These are phyloP conservation scores for Sepiola atlantica DNA, from an alignment of 2,888 invertebrate genomes.

Conservation along the genomic window DNA sequence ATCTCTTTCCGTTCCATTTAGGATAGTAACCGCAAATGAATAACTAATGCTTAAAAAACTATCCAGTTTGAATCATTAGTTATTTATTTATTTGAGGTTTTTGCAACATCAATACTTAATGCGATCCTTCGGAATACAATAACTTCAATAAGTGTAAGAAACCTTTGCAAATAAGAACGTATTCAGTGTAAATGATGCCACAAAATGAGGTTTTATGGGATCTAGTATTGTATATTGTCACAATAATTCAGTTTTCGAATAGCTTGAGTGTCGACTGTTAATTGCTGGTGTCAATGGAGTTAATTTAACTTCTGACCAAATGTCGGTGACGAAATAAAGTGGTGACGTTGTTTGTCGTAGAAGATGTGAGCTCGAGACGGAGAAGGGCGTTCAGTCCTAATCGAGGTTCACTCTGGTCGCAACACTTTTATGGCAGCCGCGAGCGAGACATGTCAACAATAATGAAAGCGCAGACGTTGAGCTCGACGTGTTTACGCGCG, in stretches of 20 bases:
- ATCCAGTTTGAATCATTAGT: not conserved
- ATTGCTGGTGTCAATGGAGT: not conserved
- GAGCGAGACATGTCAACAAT: not conserved
- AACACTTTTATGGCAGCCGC: not conserved
- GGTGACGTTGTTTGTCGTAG: not conserved
- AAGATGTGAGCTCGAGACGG: not conserved
- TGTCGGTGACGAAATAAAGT: not conserved
- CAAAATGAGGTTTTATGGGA: not conserved
- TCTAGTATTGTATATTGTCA: not conserved
- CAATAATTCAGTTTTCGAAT: not conserved
- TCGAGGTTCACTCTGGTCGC: slow-evolving; percentile 7
- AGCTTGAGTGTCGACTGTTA: not conserved
- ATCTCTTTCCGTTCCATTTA: too few species aligned
- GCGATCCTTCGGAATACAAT: not conserved
- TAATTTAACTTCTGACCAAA: not conserved
- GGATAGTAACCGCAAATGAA: too few species aligned
- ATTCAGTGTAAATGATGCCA: not conserved
- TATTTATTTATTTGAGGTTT: not conserved
- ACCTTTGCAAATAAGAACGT: not conserved
- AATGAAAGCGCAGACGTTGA: not conserved
- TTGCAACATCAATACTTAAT: not conserved
- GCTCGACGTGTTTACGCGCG: not conserved
- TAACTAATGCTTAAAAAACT: not conserved
- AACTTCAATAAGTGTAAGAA: not conserved
- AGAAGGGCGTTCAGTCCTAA: not conserved